phyloP scores from a whole-genome alignment of 2,888 invertebrate genomes.

The Chaetogeoica ovagalla region DNA sequence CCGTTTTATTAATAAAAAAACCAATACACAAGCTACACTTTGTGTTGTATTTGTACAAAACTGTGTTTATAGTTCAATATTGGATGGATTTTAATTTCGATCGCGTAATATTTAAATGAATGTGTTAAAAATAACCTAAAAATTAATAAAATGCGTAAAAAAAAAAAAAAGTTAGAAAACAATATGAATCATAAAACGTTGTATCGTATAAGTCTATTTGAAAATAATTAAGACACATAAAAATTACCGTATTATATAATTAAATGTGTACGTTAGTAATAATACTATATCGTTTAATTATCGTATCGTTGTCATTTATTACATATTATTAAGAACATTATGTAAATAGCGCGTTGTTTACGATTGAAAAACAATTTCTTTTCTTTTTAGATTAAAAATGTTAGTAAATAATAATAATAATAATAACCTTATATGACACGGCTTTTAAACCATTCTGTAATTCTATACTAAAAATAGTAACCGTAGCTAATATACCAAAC shows the following conservation, averaged over 20 bases:
- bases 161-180: too few relatives aligned
- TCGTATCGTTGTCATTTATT: background rate
- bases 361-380: too few relatives aligned
- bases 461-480: constrained; percentile 14
- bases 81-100: too few relatives aligned
- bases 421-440: background rate
- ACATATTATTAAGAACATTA: background rate
- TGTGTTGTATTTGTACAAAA: too few relatives aligned
- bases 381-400: too few relatives aligned
- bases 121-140: too few relatives aligned
- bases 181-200: background rate
- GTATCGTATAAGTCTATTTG: background rate
- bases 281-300: background rate
- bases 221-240: background rate
- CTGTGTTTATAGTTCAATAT: too few relatives aligned
- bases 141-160: too few relatives aligned
- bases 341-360: background rate
- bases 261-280: background rate
- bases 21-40: too few relatives aligned
- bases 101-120: too few relatives aligned
- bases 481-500: constrained; percentile 19
- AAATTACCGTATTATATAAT: background rate
- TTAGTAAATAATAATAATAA: background rate
- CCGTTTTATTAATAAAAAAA: too few relatives aligned
- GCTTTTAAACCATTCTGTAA: background rate